Evolutionary conservation across 2,113 vertebrate genomes (phyloP).

Genomic region (Tiliqua scincoides): DNA sequence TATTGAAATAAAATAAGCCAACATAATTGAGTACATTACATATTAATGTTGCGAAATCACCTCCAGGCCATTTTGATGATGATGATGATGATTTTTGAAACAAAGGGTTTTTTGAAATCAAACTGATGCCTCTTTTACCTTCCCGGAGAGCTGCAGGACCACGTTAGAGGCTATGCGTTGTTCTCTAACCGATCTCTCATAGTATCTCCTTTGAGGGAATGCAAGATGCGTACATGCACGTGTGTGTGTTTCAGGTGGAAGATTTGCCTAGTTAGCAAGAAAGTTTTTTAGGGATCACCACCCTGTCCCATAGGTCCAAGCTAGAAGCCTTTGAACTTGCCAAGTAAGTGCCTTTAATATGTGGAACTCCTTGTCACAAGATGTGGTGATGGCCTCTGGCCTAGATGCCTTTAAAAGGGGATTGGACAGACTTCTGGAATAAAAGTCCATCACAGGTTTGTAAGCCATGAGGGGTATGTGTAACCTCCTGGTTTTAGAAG

Average conservation of each 20-base stretch:
- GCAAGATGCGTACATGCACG: background rate
- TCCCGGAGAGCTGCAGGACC: slow-evolving; percentile 37
- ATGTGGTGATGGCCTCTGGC: too few species aligned
- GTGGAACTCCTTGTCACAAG: too few species aligned
- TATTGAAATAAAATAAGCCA: slow-evolving; percentile 68
- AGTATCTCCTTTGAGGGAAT: background rate
- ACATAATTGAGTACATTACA: slow-evolving; percentile 66
- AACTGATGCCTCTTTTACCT: slow-evolving; percentile 41
- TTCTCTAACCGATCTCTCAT: background rate
- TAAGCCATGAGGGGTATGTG: too few species aligned
- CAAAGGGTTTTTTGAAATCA: slow-evolving; percentile 47
- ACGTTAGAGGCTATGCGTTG: background rate
- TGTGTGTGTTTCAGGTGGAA: too few species aligned
- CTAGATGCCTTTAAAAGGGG: too few species aligned
- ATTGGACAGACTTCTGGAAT: too few species aligned
- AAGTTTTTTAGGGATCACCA: background rate
- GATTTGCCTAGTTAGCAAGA: too few species aligned
- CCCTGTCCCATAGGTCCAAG: too few species aligned
- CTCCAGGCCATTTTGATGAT: slow-evolving; percentile 44
- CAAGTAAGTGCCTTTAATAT: too few species aligned
- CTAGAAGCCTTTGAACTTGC: too few species aligned
- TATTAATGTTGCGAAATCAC: slow-evolving; percentile 69
- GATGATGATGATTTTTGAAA: slow-evolving; percentile 43
- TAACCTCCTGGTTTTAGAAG: too few species aligned
- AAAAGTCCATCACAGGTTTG: too few species aligned